Conservation (phyloP, 1,140 invertebrate species). For the Plectrocnemia conspersa region DNA sequence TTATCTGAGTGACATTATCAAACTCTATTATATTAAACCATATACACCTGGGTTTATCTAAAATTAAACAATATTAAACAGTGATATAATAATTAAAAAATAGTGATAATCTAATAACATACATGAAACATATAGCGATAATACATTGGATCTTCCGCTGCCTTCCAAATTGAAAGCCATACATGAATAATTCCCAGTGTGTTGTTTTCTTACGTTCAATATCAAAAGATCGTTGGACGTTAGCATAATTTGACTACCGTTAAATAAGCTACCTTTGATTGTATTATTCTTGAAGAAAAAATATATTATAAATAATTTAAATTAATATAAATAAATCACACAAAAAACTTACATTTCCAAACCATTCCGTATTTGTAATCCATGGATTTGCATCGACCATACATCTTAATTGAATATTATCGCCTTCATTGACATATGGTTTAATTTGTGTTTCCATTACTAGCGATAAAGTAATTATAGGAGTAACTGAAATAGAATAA, state of each 20-base stretch:
- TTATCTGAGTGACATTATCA: constrained; percentile 13
- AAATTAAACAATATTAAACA: constrained; percentile 5
- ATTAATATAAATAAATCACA: background rate
- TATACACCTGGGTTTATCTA: constrained; percentile 29
- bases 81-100: background rate
- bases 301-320: background rate
- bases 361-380: constrained; percentile 34
- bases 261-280: constrained; percentile 27
- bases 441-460: constrained; percentile 19
- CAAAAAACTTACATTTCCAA: constrained; percentile 30
- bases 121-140: constrained; percentile 28
- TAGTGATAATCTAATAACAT: constrained; percentile 14
- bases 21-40: constrained; percentile 7
- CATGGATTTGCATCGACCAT: constrained; percentile 35
- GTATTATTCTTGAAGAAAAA: constrained; percentile 28
- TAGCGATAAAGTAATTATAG: constrained; percentile 20
- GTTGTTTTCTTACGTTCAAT: constrained; percentile 22
- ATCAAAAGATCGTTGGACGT: constrained; percentile 31
- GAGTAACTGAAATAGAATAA: constrained; percentile 23
- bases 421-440: constrained; percentile 22
- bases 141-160: constrained; percentile 23
- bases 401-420: constrained; percentile 29
- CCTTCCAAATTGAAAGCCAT: constrained; percentile 33
- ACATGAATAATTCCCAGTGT: constrained; percentile 30
- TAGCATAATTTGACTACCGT: constrained; percentile 31